Evolutionary conservation across 2,113 vertebrate species (phyloP), one percentile per base, ranked within the genome.

Genomic region (Isurus oxyrinchus): DNA sequence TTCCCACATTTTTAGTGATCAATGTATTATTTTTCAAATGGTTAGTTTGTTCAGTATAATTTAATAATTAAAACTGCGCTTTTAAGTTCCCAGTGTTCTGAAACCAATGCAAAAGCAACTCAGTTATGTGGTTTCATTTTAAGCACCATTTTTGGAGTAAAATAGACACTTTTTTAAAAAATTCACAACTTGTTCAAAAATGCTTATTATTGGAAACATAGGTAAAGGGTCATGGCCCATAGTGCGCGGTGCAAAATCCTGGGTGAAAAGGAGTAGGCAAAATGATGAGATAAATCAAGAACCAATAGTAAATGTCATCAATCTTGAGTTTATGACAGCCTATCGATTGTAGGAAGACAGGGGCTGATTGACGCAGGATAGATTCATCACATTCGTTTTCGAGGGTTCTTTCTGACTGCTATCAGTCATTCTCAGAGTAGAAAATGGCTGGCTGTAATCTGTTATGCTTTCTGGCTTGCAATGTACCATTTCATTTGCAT

Each of bases 361-460:
- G 40, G 19, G 59, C 16, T 40, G 31, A 94, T 94, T 40, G 59
- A 61, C n/a, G 19, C 59, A 94, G 35, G 35, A 94, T 40, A 61
- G 59, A 94, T 94, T 94, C n/a, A 94, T 94, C 59, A 3, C 55
- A 91, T 59, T 59, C 35, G 31, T 91, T 90, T 63, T 23, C 96
- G 84, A 97, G 97, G 97, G 97, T 97, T 97, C 97, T 96, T 97
- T 96, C 97, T 96, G 96, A 67, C 79, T 96, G 94, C 96, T 96
- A 96, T 96, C 97, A 97, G 97, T 97, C 96, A 14, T 96, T 98
- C 97, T 97, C 97, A 97, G 96, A 25, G 76, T 55, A 35, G 95
- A 53, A 79, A 96, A 96, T 40, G 63, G 40, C 25, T 27, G 23
- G 14, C 95, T 79, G 44, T 79, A 61, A 63, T 96, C 55, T n/a